Evolutionary conservation across 2,797 vertebrate species (phyloP).

Genomic region (Coranthus polyacanthus): DNA sequence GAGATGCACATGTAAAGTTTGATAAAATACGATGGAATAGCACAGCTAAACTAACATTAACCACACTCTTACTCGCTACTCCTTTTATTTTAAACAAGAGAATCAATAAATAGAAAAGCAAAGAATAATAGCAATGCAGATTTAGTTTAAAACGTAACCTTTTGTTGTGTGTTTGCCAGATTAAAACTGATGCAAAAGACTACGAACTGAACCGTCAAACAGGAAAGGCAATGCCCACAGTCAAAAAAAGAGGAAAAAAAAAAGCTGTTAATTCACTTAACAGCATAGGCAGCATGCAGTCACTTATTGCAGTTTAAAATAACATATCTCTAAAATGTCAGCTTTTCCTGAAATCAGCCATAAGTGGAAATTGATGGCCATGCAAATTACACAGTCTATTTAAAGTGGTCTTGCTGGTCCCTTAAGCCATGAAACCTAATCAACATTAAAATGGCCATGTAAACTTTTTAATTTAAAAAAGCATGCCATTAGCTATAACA

Average conservation of each 20-base stretch:
- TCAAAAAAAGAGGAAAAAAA: not conserved
- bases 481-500: not conserved
- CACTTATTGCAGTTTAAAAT: slow-evolving; percentile 10
- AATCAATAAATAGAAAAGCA: too few species aligned
- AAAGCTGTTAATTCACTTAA: not conserved
- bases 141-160: too few species aligned
- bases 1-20: too few species aligned
- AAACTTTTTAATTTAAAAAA: slow-evolving; percentile 7
- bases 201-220: not conserved
- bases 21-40: too few species aligned
- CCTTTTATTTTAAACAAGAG: too few species aligned
- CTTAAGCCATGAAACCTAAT: slow-evolving; percentile 35
- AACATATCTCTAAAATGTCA: slow-evolving; percentile 34
- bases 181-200: not conserved
- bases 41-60: too few species aligned
- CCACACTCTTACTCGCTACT: too few species aligned
- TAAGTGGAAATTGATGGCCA: slow-evolving; percentile 6
- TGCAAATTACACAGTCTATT: slow-evolving; percentile 18
- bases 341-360: slow-evolving; percentile 10
- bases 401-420: slow-evolving; percentile 21
- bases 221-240: not conserved
- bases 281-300: not conserved
- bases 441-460: slow-evolving; percentile 20
- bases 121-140: too few species aligned
- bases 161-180: not conserved